Evolutionary conservation across 2,113 vertebrate genomes (phyloP), one percentile per base, ranked within the genome.

Genomic region (Plestiodon gilberti): DNA sequence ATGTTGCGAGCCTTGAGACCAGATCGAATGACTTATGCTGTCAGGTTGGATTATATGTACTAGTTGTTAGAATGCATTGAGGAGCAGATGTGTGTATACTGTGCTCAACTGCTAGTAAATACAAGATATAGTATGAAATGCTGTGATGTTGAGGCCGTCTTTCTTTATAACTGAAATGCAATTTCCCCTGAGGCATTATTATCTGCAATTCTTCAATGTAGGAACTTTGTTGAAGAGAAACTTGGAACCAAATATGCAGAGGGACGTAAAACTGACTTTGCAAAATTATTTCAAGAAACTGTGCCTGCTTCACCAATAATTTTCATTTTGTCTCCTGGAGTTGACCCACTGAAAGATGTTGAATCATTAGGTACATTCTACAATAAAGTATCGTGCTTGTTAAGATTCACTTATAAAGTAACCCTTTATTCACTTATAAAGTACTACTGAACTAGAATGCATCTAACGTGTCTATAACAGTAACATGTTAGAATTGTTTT

Each of bases 171-270:
- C 73, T 87, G 84, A 83, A 75, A 65, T 79, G 71, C 57, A 93
- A 33, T 70, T 90, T 86, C 88, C 69, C 76, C 67, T 0, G 0
- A 64, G 35, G 30, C 64, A 86, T 83, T 87, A 77, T 78, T 76
- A 91, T 78, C 23, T 81, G 6, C 33, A 77, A 83, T 69, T 89
- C 73, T 86, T 91, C 76, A 87, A 77, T 83, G 91, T 82, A 97
- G 96, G 91, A 97, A 96, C 91, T 98, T 97, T 95, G 96, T 97
- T 86, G 91, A 92, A 89, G 96, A 96, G 88, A 97, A 96, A 88
- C 96, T 97, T 22, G 95, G 95, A 52, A 94, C 94, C 73, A 97
- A 97, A 86, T 96, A 96, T 75, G 95, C 94, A 10, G 96, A 97
- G 86, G 96, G 95, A 38, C 93, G 96, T 61, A 97, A 97, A 90